Evolutionary conservation across 2,113 vertebrate genomes (phyloP), one percentile per base, ranked within the genome.

Genomic region (Cyphomyrus plagiostoma): DNA sequence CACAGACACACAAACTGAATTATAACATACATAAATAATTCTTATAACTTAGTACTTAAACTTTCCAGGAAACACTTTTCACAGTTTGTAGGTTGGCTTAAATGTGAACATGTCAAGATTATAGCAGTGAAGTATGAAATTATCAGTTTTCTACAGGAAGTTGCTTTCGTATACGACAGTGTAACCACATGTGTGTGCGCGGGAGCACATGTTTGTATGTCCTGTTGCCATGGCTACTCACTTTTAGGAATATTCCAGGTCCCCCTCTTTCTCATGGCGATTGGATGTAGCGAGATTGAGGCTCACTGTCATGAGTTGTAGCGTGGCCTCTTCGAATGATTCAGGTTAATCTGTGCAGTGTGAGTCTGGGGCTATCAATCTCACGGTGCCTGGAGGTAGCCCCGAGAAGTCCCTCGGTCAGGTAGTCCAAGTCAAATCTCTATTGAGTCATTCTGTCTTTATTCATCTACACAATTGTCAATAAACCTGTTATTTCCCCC

Each of bases 391-490:
- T 46, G 77, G 39, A 56, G 39, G 50, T 89, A 90, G 88, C 66
- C n/a, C 21, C 45, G 92, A 90, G 88, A 56, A 91, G 94, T 95
- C 91, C 21, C 92, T 92, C 91, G 93, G 94, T 93, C 93, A 94
- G 92, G 93, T 94, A 93, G 89, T 88, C 89, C 90, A 77, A 92
- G 92, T 93, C 92, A 92, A 92, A 94, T 94, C 93, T 94, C 92
- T 88, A 19, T 90, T 91, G 91, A 90, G 90, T 94, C 92, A 93
- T 94, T 94, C 90, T 93, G 94, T 91, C 84, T 93, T 94, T 94
- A 93, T 94, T 93, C 94, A 93, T 95, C 94, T 95, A 95, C 91
- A 39, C 90, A 90, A 86, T 87, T 92, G 89, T 45, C 91, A 92
- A 39, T 91, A 89, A 48, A 91, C 90, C 91, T 53, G 93, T 93